These are phyloP conservation scores for Drosophila algonquin DNA, from an alignment of 2,888 invertebrate genomes.

Conservation along the genomic window DNA sequence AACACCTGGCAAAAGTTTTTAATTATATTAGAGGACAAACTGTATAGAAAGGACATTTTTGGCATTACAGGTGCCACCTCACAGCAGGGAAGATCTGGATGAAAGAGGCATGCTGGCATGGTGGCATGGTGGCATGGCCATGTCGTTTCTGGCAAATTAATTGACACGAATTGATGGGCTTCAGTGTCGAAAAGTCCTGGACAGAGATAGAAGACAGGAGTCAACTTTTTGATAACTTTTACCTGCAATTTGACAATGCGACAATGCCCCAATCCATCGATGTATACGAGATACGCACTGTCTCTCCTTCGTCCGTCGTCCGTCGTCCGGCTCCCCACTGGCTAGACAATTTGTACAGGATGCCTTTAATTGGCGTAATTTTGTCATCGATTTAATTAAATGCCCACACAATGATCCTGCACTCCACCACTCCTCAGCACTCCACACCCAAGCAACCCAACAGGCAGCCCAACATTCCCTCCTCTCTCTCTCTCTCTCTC, in stretches of 20 bases:
- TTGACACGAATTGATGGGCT: conserved; percentile 82
- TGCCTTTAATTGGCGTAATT: conserved; percentile 79
- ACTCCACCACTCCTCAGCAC: not conserved
- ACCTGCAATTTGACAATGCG: conserved; percentile 74
- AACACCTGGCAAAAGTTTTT: conserved; percentile 82
- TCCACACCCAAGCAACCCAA: no score
- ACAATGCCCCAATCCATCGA: conserved; percentile 36
- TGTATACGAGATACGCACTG: conserved; percentile 57
- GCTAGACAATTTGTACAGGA: conserved; percentile 75
- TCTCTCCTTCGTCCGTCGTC: not conserved
- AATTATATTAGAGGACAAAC: conserved; percentile 80
- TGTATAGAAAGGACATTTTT: conserved; percentile 62
- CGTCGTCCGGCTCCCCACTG: not conserved
- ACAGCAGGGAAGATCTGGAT: conserved; percentile 30
- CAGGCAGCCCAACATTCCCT: no score
- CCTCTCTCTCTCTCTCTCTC: not conserved
- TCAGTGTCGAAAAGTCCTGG: conserved; percentile 77
- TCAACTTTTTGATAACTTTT: conserved; percentile 64
- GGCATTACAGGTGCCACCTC: conserved; percentile 47
- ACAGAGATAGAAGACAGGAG: conserved; percentile 19
- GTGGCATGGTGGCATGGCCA: conserved; percentile 48
- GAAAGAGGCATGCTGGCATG: conserved; percentile 37
- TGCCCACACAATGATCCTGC: conserved; percentile 59
- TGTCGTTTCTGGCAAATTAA: conserved; percentile 76
- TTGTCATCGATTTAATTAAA: conserved; percentile 78